Evolutionary conservation across 2,797 vertebrate species (phyloP), one percentile per base, ranked within the genome.

Genomic region (Sebastes cheni): DNA sequence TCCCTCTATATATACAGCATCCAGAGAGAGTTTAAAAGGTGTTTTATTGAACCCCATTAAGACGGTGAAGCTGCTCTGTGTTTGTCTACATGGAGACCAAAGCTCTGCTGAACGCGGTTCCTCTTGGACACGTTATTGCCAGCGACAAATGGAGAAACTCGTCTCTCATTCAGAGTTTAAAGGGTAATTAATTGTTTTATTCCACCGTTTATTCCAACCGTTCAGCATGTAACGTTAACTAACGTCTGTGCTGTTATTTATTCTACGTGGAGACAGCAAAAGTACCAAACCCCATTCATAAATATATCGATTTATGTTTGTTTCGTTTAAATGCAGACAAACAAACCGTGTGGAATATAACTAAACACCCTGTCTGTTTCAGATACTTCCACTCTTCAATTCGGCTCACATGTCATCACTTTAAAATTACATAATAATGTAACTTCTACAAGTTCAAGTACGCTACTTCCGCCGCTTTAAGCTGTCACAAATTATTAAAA

Each of bases 81-180:
- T 59, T 16, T 30, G 30, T 1, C n/a, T 12, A 0, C 1, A 94
- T 94, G 94, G 93, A 94, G 18, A 27, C 13, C 2, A 89, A 88
- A 59, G 58, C 50, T n/a, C 16, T 84, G 6, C 2, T 92, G 20
- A 88, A 83, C 27, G 91, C 90, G 1, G 86, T 73, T 22, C 95
- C 93, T 25, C 88, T 86, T 60, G 95, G 95, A 36, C 94, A 96
- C 14, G 7, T 95, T 1, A 67, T 95, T 22, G 71, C 88, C 64
- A 78, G 81, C 32, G 92, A 94, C 34, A 95, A 87, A 69, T 96
- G 95, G 95, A 94, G 93, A 72, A 86, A 84, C 4, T 93, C 94
- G 2, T 7, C 81, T 1, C 88, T 96, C 8, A 66, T 91, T 27
- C 90, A 92, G 30, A 78, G 72, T 20, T 85, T 96, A 59, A 94